Evolutionary conservation across 2,113 vertebrate species (phyloP), one percentile per base, ranked within the genome.

Genomic region (Lanius collurio): DNA sequence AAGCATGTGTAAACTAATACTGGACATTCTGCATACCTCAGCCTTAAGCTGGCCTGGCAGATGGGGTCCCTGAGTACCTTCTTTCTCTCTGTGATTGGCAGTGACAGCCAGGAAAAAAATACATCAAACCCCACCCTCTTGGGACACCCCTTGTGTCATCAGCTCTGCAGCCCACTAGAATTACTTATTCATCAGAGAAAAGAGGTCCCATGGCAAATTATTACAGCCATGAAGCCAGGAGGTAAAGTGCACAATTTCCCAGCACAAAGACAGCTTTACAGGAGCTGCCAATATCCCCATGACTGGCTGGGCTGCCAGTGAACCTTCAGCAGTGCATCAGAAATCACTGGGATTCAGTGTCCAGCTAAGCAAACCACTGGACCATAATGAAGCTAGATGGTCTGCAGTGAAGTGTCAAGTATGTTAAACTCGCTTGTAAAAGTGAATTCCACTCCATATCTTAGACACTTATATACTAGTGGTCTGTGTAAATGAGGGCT

Each of bases 11-110:
- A 96, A 97, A 80, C 24, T 37, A 94, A 96, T 49, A 76, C 91
- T 41, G 49, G 55, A 55, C 27, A 55, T 87, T 91, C 67, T 97
- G 91, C 73, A 27, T 26, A 62, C 47, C 35, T 91, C 83, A 84
- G 63, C 85, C 31, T 41, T 37, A 57, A 78, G 57, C 30, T 76
- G 71, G 26, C 70, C 37, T 57, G 70, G 57, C 47, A 59, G 62
- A 52, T 21, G 11, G 0, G 0, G 31, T 33, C 53, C 41, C 41
- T 3, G 17, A n/a, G 64, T 65, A 60, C 68, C 17, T 52, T 60
- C 64, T 82, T 92, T 89, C 55, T 57, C 68, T 30, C 49, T 73
- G 13, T 96, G 96, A 97, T 57, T 96, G 94, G 96, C 91, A 86
- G 80, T 77, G 89, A 92, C 95, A 97, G 89, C 35, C 83, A 94